Evolutionary conservation across 2,113 vertebrate genomes (phyloP).

Genomic region (Mirza zaza): DNA sequence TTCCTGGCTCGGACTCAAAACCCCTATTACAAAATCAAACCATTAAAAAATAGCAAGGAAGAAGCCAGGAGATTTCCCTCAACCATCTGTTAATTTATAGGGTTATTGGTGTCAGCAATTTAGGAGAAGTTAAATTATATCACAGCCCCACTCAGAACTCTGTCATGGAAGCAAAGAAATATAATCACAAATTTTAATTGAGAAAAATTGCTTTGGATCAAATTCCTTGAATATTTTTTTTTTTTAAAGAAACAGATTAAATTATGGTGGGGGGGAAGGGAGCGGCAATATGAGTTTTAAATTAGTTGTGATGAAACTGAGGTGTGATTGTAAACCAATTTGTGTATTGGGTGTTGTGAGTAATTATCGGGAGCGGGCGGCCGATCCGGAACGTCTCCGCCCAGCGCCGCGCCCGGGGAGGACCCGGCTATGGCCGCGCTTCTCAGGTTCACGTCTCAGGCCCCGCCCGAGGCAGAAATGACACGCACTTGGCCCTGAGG

Average conservation of each 20-base stretch:
- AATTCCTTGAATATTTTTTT: constrained; percentile 60
- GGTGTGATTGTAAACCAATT: constrained; percentile 75
- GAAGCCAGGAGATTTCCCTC: constrained; percentile 49
- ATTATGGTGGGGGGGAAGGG: constrained; percentile 61
- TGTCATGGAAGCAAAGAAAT: constrained; percentile 16
- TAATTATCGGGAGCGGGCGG: constrained; percentile 67
- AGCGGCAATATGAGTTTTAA: constrained; percentile 75
- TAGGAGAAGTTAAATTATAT: constrained; percentile 75
- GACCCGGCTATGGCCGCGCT: neutral
- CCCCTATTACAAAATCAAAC: constrained; percentile 81
- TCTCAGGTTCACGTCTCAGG: neutral
- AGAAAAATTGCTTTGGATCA: constrained; percentile 75
- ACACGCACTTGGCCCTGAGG: neutral
- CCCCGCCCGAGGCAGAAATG: rapidly evolving
- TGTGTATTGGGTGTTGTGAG: constrained; percentile 55
- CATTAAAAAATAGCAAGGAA: constrained; percentile 61
- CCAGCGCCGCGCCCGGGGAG: rapidly evolving
- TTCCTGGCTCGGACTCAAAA: constrained; percentile 77
- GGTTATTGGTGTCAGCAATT: constrained; percentile 81
- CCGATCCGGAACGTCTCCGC: rapidly evolving
- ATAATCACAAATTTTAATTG: constrained; percentile 73
- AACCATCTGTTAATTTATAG: constrained; percentile 79
- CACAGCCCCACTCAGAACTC: constrained; percentile 56
- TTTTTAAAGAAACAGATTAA: constrained; percentile 76
- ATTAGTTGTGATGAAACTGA: constrained; percentile 75